Evolutionary conservation across 2,113 vertebrate genomes (phyloP).

Genomic region (Procapra przewalskii): DNA sequence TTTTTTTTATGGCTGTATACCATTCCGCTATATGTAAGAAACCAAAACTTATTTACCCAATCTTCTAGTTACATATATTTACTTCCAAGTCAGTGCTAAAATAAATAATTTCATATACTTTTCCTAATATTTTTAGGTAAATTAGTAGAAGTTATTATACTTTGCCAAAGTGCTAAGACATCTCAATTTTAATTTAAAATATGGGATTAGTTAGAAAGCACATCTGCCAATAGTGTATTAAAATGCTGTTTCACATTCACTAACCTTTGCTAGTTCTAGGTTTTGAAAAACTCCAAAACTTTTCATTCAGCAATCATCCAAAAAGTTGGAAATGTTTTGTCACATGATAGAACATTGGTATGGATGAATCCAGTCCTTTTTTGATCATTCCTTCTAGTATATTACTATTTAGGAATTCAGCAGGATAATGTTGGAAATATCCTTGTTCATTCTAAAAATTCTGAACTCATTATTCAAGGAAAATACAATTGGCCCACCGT

Average conservation of each 20-base stretch:
- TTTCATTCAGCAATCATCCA: not conserved
- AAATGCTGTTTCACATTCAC: not conserved
- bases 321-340: not conserved
- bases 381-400: not conserved
- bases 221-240: not conserved
- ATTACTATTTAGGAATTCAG: not conserved
- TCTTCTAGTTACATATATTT: not conserved
- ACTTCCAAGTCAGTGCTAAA: slow-evolving; percentile 34
- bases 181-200: slow-evolving; percentile 20
- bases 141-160: not conserved
- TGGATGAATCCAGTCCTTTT: not conserved
- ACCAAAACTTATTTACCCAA: not conserved
- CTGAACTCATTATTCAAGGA: not conserved
- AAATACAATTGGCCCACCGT: not conserved
- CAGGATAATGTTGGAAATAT: not conserved
- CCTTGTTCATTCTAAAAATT: not conserved
- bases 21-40: not conserved
- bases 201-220: not conserved
- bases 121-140: not conserved
- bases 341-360: not conserved
- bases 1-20: not conserved
- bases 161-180: not conserved
- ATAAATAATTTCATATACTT: not conserved
- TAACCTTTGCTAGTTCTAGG: not conserved
- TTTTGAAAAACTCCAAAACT: slow-evolving; percentile 23